Conservation (phyloP, 2,888 invertebrate genomes). For the Drosophila eohydei region DNA sequence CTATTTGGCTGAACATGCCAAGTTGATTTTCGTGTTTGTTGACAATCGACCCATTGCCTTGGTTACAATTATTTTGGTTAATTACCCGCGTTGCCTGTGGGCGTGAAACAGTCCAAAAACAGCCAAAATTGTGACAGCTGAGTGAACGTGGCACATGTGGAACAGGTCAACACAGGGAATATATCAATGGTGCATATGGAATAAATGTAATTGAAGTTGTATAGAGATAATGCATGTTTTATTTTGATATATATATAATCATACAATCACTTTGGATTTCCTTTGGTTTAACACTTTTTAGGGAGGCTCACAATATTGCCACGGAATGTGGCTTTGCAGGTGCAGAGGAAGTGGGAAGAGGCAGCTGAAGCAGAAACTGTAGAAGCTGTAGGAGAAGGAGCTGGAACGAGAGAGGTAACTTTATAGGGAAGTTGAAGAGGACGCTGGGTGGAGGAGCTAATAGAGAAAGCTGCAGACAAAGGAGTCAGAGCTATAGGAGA, state of each 20-base stretch:
- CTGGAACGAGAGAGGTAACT: background rate
- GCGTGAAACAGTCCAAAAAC: constrained; percentile 1
- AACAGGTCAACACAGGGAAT: background rate
- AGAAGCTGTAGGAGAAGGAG: background rate
- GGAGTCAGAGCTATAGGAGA: too few relatives aligned
- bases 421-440: background rate
- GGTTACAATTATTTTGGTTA: constrained; percentile 39
- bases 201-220: background rate
- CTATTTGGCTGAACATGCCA: constrained; percentile 44
- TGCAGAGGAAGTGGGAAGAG: background rate
- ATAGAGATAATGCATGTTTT: background rate
- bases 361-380: background rate
- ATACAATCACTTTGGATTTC: background rate
- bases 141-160: constrained; percentile 38
- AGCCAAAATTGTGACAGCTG: constrained; percentile 36
- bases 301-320: background rate
- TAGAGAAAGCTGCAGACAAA: too few relatives aligned
- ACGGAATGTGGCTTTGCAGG: background rate
- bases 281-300: background rate
- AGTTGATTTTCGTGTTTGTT: constrained; percentile 40
- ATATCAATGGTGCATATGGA: background rate
- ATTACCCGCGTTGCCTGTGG: constrained; percentile 26
- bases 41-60: constrained; percentile 37
- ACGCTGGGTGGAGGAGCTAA: background rate
- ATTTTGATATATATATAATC: background rate